Evolutionary conservation across 2,797 vertebrate species (phyloP).

Genomic region (Mormyrops boulengeri): DNA sequence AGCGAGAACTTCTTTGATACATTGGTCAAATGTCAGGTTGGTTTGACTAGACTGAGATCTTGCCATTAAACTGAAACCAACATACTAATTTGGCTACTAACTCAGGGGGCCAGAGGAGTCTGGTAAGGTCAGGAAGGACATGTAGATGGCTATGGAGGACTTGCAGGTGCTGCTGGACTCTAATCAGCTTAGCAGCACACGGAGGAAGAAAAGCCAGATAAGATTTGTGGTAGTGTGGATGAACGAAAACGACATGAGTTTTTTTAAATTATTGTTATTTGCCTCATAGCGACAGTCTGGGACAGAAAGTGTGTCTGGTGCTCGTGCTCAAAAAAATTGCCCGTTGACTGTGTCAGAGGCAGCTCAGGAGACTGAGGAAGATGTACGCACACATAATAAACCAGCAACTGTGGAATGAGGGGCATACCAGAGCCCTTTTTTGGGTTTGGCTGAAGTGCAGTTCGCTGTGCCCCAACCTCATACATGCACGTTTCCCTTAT

Average conservation of each 20-base stretch:
- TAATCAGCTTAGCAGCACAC: background rate
- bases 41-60: constrained; percentile 6
- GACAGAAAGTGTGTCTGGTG: background rate
- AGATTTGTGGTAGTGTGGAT: background rate
- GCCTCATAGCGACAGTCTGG: background rate
- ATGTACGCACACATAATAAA: background rate
- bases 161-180: background rate
- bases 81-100: background rate
- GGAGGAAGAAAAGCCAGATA: background rate
- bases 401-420: background rate
- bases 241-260: background rate
- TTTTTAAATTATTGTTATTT: background rate
- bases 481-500: background rate
- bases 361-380: background rate
- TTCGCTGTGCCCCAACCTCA: background rate
- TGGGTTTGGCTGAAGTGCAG: background rate
- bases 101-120: background rate
- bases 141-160: background rate
- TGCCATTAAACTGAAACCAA: background rate
- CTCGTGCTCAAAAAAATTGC: background rate
- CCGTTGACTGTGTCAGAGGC: background rate
- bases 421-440: background rate
- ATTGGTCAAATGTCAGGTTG: constrained; percentile 87
- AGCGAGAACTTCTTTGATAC: constrained; percentile 93
- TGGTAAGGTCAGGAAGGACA: background rate